A percentile compares a stretch with the other conserved stretches of the same genome.
These are phyloP conservation scores for Synanthedon andrenaeformis DNA, from an alignment of 2,888 invertebrate genomes.

Conservation along the genomic window DNA sequence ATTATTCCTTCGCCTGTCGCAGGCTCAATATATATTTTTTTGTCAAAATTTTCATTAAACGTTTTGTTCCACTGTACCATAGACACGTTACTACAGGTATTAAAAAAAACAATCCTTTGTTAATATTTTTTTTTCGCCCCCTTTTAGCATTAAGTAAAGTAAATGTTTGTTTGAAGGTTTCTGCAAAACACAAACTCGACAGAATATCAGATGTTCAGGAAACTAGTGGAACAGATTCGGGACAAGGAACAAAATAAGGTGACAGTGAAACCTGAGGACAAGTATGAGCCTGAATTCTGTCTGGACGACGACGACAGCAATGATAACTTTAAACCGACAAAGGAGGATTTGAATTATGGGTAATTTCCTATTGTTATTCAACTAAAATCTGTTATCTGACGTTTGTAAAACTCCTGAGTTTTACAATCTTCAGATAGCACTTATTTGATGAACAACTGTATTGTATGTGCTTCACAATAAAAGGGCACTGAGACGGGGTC, in stretches of 20 bases:
- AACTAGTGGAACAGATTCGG: constrained; percentile 42
- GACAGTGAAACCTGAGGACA: constrained; percentile 59
- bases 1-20: too few species aligned
- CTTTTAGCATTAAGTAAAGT: not conserved
- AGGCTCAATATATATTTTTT: too few species aligned
- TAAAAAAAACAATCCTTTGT: constrained; percentile 31
- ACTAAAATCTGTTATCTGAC: too few species aligned
- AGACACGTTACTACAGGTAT: constrained; percentile 33
- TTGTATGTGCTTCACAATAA: too few species aligned
- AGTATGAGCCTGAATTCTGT: constrained; percentile 64
- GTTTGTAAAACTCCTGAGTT: too few species aligned
- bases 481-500: too few species aligned
- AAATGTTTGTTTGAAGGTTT: constrained; percentile 47
- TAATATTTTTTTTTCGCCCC: constrained; percentile 18
- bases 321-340: constrained; percentile 40
- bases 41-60: not conserved
- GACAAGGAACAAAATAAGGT: constrained; percentile 28
- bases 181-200: constrained; percentile 54
- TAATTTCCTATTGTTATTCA: constrained; percentile 9
- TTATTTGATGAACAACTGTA: too few species aligned
- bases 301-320: constrained; percentile 63
- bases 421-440: too few species aligned
- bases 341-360: constrained; percentile 49
- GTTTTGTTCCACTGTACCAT: constrained; percentile 14
- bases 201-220: constrained; percentile 60